Evolutionary conservation across 2,888 invertebrate species (phyloP), one percentile per base, ranked within the genome.

Genomic region (Cosmia pyralina): DNA sequence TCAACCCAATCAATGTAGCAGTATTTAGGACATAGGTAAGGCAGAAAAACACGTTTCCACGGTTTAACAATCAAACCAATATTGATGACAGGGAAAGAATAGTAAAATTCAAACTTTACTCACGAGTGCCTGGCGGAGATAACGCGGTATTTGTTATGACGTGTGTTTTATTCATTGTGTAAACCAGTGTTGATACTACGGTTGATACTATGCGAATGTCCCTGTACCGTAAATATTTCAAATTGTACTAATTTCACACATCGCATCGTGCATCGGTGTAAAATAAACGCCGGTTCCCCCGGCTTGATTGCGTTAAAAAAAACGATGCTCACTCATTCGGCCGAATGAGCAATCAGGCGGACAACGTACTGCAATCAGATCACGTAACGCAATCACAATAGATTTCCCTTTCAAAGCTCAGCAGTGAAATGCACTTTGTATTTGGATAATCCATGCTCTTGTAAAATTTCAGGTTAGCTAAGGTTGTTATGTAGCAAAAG

Each of bases 361-460:
- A 52, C 53, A 62, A 72, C 60, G 34, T 10, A 52, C 38, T 62
- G 65, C 52, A 64, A 15, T 4, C 28, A 7, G 52, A 72, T 60
- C 75, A 75, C 70, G 59, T 75, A 75, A 75, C 13, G 48, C 60
- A 75, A 75, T 75, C 75, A 78, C 71, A 44, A 79, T 59, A 34
- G 41, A 59, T 64, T 44, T 53, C 15, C 48, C 7, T 59, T 59
- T 63, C 2, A 8, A 13, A 41, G n/a, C 28, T n/a, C 28, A 17
- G 13, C 44, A 44, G 2, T 19, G n/a, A 10, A 34, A 75, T 60
- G 28, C 62, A 41, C 8, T 38, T 44, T 34, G 2, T 48, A n/a
- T 60, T 53, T 15, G 38, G 38, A 38, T 38, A 28, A 28, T 28
- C 38, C 38, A 4, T 38, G 38, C 6, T 38, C 38, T 4, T 38